Conservation (phyloP, 2,113 vertebrate genomes). For the Hassar affinis region DNA sequence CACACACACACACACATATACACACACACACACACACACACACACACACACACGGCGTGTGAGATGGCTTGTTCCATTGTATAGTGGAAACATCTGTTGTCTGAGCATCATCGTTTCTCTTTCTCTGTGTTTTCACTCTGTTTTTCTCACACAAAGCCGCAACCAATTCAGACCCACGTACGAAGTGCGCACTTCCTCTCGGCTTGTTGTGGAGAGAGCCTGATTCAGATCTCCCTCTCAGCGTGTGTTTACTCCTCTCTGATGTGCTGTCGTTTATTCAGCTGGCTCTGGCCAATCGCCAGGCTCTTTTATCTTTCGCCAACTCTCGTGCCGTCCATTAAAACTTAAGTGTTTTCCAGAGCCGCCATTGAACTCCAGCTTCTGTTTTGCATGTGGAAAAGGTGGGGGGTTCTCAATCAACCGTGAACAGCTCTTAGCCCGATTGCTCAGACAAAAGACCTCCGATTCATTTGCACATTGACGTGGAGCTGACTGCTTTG, state of each 20-base stretch:
- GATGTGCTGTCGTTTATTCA: conserved; percentile 46
- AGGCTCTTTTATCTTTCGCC: conserved; percentile 47
- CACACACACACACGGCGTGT: not conserved
- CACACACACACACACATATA: too few relatives aligned
- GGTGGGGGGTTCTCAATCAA: conserved; percentile 38
- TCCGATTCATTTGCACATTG: conserved; percentile 49
- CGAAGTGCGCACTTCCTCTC: not conserved
- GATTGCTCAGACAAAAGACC: conserved; percentile 50
- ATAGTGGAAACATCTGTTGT: conserved; percentile 10
- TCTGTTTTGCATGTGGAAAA: conserved; percentile 49
- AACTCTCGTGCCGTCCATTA: conserved; percentile 52
- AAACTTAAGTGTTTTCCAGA: conserved; percentile 50
- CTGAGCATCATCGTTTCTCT: not conserved
- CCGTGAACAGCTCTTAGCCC: conserved; percentile 53
- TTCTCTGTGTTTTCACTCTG: not conserved
- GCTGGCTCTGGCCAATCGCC: conserved; percentile 39
- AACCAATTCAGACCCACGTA: not conserved
- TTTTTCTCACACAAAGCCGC: not conserved
- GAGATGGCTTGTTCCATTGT: not conserved
- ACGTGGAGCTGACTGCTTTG: conserved; percentile 25
- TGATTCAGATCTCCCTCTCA: not conserved
- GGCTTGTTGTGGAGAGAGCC: not conserved
- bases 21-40: too few relatives aligned
- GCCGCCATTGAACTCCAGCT: conserved; percentile 31
- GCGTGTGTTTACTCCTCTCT: conserved; percentile 5